Conservation (phyloP, 2,888 invertebrate genomes). For the Theretra japonica region DNA sequence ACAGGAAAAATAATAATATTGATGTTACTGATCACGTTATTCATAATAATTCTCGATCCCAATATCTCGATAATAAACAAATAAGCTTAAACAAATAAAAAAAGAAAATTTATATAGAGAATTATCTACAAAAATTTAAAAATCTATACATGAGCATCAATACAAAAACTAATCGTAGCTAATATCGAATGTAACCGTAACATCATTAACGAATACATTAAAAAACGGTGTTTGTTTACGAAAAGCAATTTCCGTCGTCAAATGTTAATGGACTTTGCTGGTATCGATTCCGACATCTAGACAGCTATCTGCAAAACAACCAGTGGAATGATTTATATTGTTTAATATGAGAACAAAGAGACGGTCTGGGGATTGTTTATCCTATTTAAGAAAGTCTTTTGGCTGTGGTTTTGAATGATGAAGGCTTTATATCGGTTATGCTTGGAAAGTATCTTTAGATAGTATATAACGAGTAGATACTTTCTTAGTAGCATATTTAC, state of each 20-base stretch:
- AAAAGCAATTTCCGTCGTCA: slow-evolving; percentile 29
- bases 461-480: no score
- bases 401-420: not conserved
- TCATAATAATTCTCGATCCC: no score
- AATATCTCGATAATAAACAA: no score
- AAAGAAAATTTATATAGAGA: not conserved
- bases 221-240: slow-evolving; percentile 28
- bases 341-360: slow-evolving; percentile 1
- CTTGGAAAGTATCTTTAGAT: no score
- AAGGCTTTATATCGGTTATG: not conserved
- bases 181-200: slow-evolving; percentile 18
- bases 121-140: not conserved
- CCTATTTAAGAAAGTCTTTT: not conserved
- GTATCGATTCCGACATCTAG: slow-evolving; percentile 30
- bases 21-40: no score
- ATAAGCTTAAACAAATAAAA: no score
- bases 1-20: no score
- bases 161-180: not conserved
- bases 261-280: slow-evolving; percentile 30
- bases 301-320: slow-evolving; percentile 12
- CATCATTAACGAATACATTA: slow-evolving; percentile 18
- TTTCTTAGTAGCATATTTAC: no score
- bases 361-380: not conserved
- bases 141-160: not conserved
- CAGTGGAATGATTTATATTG: slow-evolving; percentile 3